These are phyloP conservation scores for Brachionichthys hirsutus DNA, from an alignment of 2,113 vertebrate genomes.

Conservation along the genomic window DNA sequence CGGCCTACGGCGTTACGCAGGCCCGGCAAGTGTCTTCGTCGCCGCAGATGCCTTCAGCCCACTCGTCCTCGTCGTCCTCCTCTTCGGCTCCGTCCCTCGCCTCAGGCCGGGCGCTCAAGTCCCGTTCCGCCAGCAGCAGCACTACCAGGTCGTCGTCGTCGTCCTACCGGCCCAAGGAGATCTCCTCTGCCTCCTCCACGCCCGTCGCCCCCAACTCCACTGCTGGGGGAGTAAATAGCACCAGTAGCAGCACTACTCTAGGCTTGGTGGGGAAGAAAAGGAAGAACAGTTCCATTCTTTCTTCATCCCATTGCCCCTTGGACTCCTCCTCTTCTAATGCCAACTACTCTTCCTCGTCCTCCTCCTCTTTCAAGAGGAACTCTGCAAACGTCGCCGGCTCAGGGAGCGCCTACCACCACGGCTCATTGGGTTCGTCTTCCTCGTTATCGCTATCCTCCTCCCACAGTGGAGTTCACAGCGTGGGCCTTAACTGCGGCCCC, in stretches of 20 bases:
- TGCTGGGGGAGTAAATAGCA: conserved; percentile 71
- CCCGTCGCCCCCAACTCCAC: conserved; percentile 75
- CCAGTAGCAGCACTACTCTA: conserved; percentile 78
- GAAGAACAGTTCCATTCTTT: conserved; percentile 88
- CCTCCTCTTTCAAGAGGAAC: conserved; percentile 91
- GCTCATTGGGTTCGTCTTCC: conserved; percentile 77
- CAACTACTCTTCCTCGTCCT: conserved; percentile 84
- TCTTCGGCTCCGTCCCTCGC: conserved; percentile 83
- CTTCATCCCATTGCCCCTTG: conserved; percentile 80
- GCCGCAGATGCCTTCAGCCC: conserved; percentile 94
- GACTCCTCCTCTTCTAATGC: conserved; percentile 84
- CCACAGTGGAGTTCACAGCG: conserved; percentile 80
- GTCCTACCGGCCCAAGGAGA: conserved; percentile 69
- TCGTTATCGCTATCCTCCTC: conserved; percentile 77
- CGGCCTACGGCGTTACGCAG: conserved; percentile 85
- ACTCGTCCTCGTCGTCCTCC: conserved; percentile 79
- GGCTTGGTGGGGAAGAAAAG: conserved; percentile 95
- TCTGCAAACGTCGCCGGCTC: conserved; percentile 87
- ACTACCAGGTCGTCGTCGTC: conserved; percentile 84
- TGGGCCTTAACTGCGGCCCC: conserved; percentile 87
- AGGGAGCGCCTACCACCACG: conserved; percentile 86
- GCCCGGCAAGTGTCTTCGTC: conserved; percentile 94
- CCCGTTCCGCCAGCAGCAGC: conserved; percentile 88
- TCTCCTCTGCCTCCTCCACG: conserved; percentile 61
- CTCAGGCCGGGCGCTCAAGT: conserved; percentile 91